Evolutionary conservation across 1,140 invertebrate species (phyloP).

Genomic region (Heliconius himera): DNA sequence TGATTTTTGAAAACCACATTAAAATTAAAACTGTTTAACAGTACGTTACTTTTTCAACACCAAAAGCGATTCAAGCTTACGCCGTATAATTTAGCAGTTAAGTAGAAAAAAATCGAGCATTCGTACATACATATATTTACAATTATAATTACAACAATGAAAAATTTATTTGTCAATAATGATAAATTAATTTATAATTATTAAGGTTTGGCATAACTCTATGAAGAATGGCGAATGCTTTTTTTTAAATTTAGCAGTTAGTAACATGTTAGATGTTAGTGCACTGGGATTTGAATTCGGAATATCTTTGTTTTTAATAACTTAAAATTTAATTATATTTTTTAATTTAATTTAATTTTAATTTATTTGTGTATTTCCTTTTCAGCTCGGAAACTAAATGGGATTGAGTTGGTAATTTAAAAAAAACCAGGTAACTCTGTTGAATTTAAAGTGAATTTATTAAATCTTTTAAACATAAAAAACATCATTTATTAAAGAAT

Average conservation of each 20-base stretch:
- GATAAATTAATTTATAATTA: background rate
- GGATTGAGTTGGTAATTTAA: too few relatives aligned
- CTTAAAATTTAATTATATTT: too few relatives aligned
- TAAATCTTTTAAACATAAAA: too few relatives aligned
- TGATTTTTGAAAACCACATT: background rate
- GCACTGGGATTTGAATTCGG: too few relatives aligned
- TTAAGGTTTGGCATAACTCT: background rate
- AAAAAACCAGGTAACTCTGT: too few relatives aligned
- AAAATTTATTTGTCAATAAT: background rate
- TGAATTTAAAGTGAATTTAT: too few relatives aligned
- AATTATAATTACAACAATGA: background rate
- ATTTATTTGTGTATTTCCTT: too few relatives aligned
- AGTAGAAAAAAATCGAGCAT: background rate
- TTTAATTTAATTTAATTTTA: too few relatives aligned
- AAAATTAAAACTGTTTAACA: background rate
- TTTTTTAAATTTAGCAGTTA: background rate
- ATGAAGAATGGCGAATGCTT: background rate
- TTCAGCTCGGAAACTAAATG: too few relatives aligned
- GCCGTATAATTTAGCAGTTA: conserved; percentile 3
- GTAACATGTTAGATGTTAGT: too few relatives aligned
- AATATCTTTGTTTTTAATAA: too few relatives aligned
- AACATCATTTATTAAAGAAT: too few relatives aligned
- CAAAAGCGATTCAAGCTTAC: background rate
- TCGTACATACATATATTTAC: background rate
- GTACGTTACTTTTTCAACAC: background rate